Evolutionary conservation across 2,888 invertebrate species (phyloP), one percentile per base, ranked within the genome.

Genomic region (Mycogona germanica): DNA sequence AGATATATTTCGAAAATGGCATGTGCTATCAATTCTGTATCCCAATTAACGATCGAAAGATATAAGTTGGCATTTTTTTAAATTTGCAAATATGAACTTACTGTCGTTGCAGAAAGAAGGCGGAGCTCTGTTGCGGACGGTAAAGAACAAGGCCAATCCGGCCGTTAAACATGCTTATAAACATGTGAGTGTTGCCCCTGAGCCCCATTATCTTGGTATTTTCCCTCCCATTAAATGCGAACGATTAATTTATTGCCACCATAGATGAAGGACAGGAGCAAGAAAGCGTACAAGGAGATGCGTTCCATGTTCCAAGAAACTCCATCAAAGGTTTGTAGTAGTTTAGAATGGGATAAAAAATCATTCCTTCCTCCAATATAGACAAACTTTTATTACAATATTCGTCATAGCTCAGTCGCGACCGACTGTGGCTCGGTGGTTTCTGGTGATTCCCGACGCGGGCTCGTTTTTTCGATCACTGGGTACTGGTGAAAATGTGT

Each of bases 141-240:
- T 93, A 12, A 88, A 87, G 70, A 87, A 85, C 67, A 88, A 85
- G 82, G 87, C 91, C 62, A 91, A 91, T 76, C 91, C 91, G 66
- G 89, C 89, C 66, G 81, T 92, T 72, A 88, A 87, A 76, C 86
- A 84, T 71, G 91, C 91, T 66, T 88, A 91, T 57, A 87, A 88
- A 78, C 82, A 87, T 76, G 91, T 91, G 80, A 87, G 85, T 83
- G 69, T 51, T 41, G n/a, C n/a, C 25, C 3, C 41, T 3, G 5
- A 6, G 12, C n/a, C n/a, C n/a, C n/a, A n/a, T n/a, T n/a, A n/a
- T n/a, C n/a, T n/a, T n/a, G n/a, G n/a, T n/a, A n/a, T n/a, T n/a
- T n/a, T n/a, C n/a, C n/a, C n/a, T n/a, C n/a, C n/a, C n/a, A n/a
- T n/a, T n/a, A n/a, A n/a, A n/a, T n/a, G n/a, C n/a, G n/a, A n/a